Conservation (phyloP, 2,113 vertebrate genomes). For the Pholis gunnellus region DNA sequence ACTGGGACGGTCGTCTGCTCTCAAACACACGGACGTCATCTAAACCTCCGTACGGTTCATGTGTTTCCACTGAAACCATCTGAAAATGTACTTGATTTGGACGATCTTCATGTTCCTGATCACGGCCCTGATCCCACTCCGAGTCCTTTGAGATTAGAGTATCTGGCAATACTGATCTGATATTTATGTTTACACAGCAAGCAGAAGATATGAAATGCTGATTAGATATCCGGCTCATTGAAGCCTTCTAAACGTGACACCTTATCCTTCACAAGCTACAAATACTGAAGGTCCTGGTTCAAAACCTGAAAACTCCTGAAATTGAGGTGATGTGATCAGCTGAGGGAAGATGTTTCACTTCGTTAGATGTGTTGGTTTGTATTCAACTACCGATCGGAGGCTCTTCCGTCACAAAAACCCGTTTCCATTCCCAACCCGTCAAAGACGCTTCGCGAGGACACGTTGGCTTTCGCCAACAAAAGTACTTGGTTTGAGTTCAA, state of each 20-base stretch:
- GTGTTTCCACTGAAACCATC: background rate
- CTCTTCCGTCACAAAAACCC: no score
- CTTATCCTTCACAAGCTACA: no score
- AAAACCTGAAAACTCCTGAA: no score
- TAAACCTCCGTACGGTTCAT: background rate
- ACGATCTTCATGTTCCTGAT: background rate
- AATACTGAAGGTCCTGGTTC: background rate
- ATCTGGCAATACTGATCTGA: background rate
- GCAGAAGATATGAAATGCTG: background rate
- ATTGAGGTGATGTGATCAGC: no score
- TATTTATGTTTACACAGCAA: background rate
- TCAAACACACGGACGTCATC: background rate
- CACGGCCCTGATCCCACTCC: background rate
- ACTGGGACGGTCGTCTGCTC: constrained; percentile 18
- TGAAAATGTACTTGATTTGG: background rate
- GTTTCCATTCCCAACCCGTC: no score
- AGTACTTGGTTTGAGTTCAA: no score
- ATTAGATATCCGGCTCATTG: background rate
- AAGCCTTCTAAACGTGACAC: no score
- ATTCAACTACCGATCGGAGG: no score
- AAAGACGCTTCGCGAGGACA: no score
- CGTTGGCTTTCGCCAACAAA: no score
- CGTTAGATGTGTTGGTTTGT: no score
- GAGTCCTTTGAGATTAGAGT: background rate
- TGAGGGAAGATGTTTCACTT: no score